Conservation (phyloP, 2,888 invertebrate species). For the Patella depressa region DNA sequence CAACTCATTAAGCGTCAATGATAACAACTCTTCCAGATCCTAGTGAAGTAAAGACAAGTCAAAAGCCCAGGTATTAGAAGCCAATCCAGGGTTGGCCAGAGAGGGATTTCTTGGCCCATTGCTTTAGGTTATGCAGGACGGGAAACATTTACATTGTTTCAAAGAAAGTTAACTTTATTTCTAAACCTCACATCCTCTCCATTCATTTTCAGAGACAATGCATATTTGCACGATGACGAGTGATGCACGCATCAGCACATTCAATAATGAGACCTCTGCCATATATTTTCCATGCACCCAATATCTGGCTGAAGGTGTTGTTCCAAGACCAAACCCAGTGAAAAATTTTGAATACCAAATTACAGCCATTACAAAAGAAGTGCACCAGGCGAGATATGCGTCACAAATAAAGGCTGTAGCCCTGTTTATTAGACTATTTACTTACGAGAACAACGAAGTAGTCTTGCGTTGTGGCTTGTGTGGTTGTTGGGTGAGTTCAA, state of each 20-base stretch:
- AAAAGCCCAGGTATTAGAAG: no score
- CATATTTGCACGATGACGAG: background rate
- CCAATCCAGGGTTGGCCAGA: no score
- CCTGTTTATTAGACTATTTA: background rate
- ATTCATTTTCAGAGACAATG: background rate
- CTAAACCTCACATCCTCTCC: no score
- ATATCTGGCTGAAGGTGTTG: background rate
- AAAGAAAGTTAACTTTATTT: no score
- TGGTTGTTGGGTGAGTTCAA: background rate
- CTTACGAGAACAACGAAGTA: background rate
- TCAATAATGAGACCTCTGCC: background rate
- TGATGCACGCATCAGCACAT: background rate
- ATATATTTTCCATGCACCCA: background rate
- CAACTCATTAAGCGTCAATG: no score
- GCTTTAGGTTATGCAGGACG: no score
- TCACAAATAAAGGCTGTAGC: background rate
- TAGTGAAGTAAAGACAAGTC: no score
- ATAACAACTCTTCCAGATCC: no score
- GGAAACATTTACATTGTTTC: no score
- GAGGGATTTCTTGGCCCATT: no score
- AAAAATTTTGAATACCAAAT: background rate
- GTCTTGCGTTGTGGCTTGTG: background rate
- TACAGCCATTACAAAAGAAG: background rate
- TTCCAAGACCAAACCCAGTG: background rate
- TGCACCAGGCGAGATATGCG: background rate